These are phyloP conservation scores for Campoletis raptor DNA, from an alignment of 2,888 invertebrate genomes.

Conservation along the genomic window DNA sequence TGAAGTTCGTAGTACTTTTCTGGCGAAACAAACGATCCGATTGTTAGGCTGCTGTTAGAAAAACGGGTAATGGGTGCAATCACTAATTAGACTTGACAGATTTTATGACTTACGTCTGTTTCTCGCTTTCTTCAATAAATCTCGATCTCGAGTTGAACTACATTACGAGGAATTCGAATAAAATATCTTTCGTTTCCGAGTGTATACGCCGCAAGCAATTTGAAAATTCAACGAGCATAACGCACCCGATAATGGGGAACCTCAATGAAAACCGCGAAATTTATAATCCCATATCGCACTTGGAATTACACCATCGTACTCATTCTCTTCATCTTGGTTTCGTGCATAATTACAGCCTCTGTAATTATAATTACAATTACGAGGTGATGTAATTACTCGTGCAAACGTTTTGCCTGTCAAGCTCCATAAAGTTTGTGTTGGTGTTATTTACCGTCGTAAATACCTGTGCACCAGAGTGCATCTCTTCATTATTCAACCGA, in stretches of 20 bases:
- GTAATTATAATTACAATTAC: conserved; percentile 79
- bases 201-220: conserved; percentile 7
- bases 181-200: conserved; percentile 45
- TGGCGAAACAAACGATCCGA: conserved; percentile 61
- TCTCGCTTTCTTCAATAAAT: conserved; percentile 42
- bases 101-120: conserved; percentile 31
- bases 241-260: conserved; percentile 1
- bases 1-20: not conserved
- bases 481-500: conserved; percentile 39
- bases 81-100: conserved; percentile 52
- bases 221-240: conserved; percentile 41
- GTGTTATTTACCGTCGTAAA: conserved; percentile 79
- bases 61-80: conserved; percentile 27
- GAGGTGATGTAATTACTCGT: conserved; percentile 74
- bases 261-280: conserved; percentile 23
- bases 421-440: conserved; percentile 77
- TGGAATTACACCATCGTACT: not conserved
- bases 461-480: conserved; percentile 70
- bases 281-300: conserved; percentile 20
- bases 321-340: conserved; percentile 20
- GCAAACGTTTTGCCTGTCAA: conserved; percentile 77
- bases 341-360: conserved; percentile 73
- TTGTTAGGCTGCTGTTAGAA: conserved; percentile 14
- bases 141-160: not conserved
- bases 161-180: conserved; percentile 25